Evolutionary conservation across 2,113 vertebrate genomes (phyloP).

Genomic region (Pachyramphus minor): DNA sequence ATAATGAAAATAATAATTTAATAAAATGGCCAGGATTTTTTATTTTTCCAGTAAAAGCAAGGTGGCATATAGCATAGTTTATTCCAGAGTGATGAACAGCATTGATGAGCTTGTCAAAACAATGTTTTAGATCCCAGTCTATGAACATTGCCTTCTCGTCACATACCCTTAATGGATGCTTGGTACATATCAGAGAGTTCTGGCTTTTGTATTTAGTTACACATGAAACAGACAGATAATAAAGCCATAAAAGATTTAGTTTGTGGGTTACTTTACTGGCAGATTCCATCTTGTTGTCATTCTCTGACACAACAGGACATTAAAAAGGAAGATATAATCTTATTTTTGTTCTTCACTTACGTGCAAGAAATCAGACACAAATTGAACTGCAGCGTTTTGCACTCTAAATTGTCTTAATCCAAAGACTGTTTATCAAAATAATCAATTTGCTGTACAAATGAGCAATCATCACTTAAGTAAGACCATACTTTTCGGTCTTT

Average conservation of each 20-base stretch:
- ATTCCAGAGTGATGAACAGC: background rate
- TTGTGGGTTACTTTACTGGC: background rate
- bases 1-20: background rate
- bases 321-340: background rate
- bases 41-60: background rate
- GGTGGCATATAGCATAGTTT: background rate
- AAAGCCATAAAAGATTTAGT: background rate
- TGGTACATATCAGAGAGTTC: background rate
- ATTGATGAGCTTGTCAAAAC: background rate
- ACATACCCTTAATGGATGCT: background rate
- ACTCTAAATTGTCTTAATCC: background rate
- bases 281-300: background rate
- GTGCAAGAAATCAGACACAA: background rate
- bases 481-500: background rate
- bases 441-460: background rate
- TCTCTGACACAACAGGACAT: background rate
- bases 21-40: background rate
- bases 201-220: background rate
- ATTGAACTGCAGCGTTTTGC: background rate
- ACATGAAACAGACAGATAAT: background rate
- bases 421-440: background rate
- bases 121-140: background rate
- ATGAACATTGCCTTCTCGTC: background rate
- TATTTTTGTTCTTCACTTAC: background rate
- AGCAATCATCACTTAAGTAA: background rate